phyloP scores from a whole-genome alignment of 1,140 invertebrate species.

The Agrypnia vestita region DNA sequence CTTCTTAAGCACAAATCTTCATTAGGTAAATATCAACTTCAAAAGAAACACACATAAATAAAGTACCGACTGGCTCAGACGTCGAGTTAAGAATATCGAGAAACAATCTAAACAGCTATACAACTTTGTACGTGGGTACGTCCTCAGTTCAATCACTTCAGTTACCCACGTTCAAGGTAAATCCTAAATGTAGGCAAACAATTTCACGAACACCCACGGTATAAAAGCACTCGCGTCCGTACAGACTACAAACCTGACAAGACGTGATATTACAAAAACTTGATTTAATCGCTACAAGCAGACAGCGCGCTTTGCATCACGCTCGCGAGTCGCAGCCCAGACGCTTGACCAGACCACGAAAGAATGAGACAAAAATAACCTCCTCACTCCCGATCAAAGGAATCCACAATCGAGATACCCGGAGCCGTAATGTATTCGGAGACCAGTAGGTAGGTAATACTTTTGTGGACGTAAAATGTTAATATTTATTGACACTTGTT shows the following conservation, averaged over 20 bases:
- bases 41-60: no score
- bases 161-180: slow-evolving; percentile 30
- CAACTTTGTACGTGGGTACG: not conserved
- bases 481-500: not conserved
- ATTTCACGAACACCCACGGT: slow-evolving; percentile 14
- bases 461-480: slow-evolving; percentile 17
- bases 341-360: not conserved
- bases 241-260: slow-evolving; percentile 40
- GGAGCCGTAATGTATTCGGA: not conserved
- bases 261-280: slow-evolving; percentile 35
- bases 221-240: slow-evolving; percentile 3
- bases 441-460: not conserved
- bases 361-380: slow-evolving; percentile 26
- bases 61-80: not conserved
- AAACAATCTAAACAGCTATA: not conserved
- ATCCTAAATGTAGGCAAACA: slow-evolving; percentile 23
- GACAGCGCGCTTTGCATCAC: slow-evolving; percentile 26
- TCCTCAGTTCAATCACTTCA: slow-evolving; percentile 25
- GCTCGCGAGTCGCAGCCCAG: not conserved
- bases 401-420: not conserved
- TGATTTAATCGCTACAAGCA: slow-evolving; percentile 8
- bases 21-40: no score
- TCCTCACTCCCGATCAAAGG: not conserved
- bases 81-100: not conserved
- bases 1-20: no score